A percentile compares a stretch with the other conserved stretches of the same genome.
Evolutionary conservation across 2,888 invertebrate genomes (phyloP).

Genomic region (Pseudanteris insignis): DNA sequence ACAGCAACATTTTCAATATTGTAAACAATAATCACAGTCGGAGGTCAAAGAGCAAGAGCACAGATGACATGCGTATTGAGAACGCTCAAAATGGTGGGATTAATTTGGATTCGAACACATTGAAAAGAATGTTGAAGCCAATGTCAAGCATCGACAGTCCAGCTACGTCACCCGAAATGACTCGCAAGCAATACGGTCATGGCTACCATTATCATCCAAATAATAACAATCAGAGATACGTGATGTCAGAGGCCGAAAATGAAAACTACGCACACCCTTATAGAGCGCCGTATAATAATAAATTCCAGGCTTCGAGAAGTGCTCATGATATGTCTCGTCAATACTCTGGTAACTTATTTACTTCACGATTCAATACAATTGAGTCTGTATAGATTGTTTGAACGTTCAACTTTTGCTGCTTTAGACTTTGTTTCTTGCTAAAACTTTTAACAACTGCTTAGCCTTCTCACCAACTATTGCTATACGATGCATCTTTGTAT

Average conservation of each 20-base stretch:
- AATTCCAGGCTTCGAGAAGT: conserved; percentile 69
- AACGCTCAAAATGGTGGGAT: conserved; percentile 65
- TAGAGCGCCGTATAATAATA: conserved; percentile 60
- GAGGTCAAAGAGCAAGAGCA: conserved; percentile 86
- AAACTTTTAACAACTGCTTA: conserved; percentile 18
- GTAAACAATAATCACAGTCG: conserved; percentile 68
- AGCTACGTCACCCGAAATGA: conserved; percentile 91
- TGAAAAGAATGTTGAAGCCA: conserved; percentile 93
- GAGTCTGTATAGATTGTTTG: conserved; percentile 19
- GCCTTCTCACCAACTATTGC: conserved; percentile 16
- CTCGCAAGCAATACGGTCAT: conserved; percentile 79
- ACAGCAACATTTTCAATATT: conserved; percentile 63
- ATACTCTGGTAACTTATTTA: conserved; percentile 54
- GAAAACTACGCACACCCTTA: conserved; percentile 61
- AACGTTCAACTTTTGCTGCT: conserved; percentile 28
- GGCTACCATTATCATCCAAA: conserved; percentile 65
- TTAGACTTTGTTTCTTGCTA: conserved; percentile 41
- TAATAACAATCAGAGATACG: conserved; percentile 67
- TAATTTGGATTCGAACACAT: conserved; percentile 81
- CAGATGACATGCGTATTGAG: conserved; percentile 81
- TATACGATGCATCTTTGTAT: conserved; percentile 33
- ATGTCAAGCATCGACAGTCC: conserved; percentile 91
- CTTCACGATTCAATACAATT: background rate
- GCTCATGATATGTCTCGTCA: conserved; percentile 77
- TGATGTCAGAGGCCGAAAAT: conserved; percentile 67